Conservation (phyloP, 2,888 invertebrate species). For the Microdon myrmicae region DNA sequence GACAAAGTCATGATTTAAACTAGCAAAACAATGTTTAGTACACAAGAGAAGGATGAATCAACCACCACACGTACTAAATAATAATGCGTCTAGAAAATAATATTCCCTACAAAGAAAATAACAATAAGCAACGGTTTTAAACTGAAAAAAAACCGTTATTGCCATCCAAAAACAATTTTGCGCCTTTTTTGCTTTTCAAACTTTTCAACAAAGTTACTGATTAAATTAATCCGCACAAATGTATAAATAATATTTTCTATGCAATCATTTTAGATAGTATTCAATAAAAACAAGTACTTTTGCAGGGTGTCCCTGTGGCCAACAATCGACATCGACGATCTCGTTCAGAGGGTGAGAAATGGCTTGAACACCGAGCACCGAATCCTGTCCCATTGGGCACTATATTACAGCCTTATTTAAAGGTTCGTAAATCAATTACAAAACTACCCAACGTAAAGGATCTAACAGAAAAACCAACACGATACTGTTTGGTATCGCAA, state of each 20-base stretch:
- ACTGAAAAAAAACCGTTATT: too few species aligned
- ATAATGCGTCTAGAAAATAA: too few species aligned
- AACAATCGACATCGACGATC: constrained; percentile 83
- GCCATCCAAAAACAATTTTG: not conserved
- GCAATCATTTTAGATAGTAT: not conserved
- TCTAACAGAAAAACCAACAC: constrained; percentile 79
- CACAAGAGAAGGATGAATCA: too few species aligned
- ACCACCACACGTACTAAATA: too few species aligned
- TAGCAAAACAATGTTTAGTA: too few species aligned
- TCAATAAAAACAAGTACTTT: not conserved
- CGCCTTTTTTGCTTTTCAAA: too few species aligned
- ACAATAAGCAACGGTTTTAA: too few species aligned
- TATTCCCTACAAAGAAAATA: too few species aligned
- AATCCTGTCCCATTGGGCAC: constrained; percentile 87
- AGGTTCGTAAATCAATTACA: constrained; percentile 83
- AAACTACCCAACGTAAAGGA: constrained; percentile 83
- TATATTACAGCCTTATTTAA: constrained; percentile 85
- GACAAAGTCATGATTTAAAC: too few species aligned
- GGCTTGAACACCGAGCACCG: constrained; percentile 90
- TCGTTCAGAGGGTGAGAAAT: constrained; percentile 79
- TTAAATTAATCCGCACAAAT: not conserved
- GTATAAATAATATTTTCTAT: not conserved
- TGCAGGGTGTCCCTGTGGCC: constrained; percentile 74
- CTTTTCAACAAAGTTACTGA: too few species aligned
- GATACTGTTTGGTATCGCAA: constrained; percentile 93